A percentile compares a stretch with the other conserved stretches of the same genome.
Evolutionary conservation across 2,888 invertebrate species (phyloP).

Genomic region (Bombyx huttoni): DNA sequence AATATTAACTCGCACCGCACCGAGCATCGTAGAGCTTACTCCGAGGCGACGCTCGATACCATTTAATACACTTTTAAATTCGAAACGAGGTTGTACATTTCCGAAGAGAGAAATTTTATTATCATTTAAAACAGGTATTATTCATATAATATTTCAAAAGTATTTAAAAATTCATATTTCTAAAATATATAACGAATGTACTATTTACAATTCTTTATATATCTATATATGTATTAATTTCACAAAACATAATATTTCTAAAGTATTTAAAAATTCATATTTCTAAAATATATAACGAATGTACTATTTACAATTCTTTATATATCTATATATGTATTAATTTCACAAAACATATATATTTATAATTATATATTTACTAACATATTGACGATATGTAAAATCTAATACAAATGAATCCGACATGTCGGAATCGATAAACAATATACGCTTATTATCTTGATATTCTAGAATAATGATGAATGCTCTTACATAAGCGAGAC

Average conservation of each 20-base stretch:
- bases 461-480: slow-evolving; percentile 51
- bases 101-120: slow-evolving; percentile 52
- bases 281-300: slow-evolving; percentile 35
- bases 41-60: slow-evolving; percentile 4
- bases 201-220: slow-evolving; percentile 7
- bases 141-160: slow-evolving; percentile 18
- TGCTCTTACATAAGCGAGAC: slow-evolving; percentile 49
- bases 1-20: slow-evolving; percentile 29
- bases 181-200: slow-evolving; percentile 33
- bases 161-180: slow-evolving; percentile 27
- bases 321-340: not conserved
- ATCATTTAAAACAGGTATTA: slow-evolving; percentile 14
- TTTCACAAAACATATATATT: slow-evolving; percentile 12
- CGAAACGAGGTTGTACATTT: slow-evolving; percentile 38
- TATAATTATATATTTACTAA: slow-evolving; percentile 24
- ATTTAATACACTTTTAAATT: slow-evolving; percentile 1
- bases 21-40: slow-evolving; percentile 3
- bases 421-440: slow-evolving; percentile 42
- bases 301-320: slow-evolving; percentile 11
- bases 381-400: slow-evolving; percentile 21
- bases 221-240: not conserved
- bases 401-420: slow-evolving; percentile 27
- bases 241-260: slow-evolving; percentile 17
- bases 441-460: slow-evolving; percentile 69
- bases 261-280: slow-evolving; percentile 26